Conservation (phyloP, 2,113 vertebrate species). For the Mustelus asterias region DNA sequence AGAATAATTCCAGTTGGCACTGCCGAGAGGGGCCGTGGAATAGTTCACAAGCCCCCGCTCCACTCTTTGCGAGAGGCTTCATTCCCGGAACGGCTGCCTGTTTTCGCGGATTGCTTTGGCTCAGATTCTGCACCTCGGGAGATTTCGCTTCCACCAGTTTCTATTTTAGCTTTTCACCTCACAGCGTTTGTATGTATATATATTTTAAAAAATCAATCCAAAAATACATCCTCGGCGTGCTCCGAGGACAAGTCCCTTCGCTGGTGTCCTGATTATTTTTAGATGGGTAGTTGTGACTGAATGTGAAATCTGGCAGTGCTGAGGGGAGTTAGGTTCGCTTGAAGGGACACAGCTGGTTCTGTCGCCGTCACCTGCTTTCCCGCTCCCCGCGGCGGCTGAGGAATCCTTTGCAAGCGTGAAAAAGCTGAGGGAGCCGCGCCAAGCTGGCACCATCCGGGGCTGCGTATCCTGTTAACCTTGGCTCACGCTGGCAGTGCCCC, state of each 20-base stretch:
- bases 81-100: neutral
- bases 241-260: neutral
- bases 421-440: neutral
- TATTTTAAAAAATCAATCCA: neutral
- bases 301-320: neutral
- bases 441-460: neutral
- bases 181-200: neutral
- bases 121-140: neutral
- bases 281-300: neutral
- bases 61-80: neutral
- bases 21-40: neutral
- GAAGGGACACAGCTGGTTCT: neutral
- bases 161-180: neutral
- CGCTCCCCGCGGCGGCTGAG: neutral
- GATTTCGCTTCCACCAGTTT: neutral
- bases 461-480: neutral
- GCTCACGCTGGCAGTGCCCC: neutral
- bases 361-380: neutral
- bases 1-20: no score
- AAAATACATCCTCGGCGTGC: neutral
- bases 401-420: neutral
- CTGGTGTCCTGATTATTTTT: neutral
- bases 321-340: neutral
- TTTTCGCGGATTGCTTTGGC: neutral
- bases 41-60: neutral